A percentile compares a stretch with the other conserved stretches of the same genome.
Evolutionary conservation across 1,140 invertebrate genomes (phyloP).

Genomic region (Aleiodes sp.): DNA sequence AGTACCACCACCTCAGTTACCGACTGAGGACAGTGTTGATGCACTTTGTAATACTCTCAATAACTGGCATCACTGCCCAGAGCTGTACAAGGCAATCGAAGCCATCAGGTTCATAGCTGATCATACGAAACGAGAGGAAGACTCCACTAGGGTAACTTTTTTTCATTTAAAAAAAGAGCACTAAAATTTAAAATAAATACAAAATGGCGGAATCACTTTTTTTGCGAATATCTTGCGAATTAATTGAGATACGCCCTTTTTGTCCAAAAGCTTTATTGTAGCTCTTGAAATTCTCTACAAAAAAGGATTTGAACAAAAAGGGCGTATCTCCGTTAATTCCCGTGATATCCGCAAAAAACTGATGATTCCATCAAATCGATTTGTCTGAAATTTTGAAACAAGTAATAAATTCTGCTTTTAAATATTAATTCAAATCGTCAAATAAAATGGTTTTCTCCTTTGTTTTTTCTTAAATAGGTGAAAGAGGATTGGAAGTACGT

Average conservation of each 20-base stretch:
- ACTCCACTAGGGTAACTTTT: slow-evolving; percentile 82
- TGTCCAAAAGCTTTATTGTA: too few relatives aligned
- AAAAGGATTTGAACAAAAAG: too few relatives aligned
- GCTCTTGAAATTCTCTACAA: too few relatives aligned
- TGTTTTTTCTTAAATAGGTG: slow-evolving; percentile 71
- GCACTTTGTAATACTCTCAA: slow-evolving; percentile 67
- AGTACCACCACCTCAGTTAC: slow-evolving; percentile 50
- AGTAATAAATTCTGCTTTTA: too few relatives aligned
- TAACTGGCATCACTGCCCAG: slow-evolving; percentile 43
- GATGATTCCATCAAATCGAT: too few relatives aligned
- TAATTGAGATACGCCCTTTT: too few relatives aligned
- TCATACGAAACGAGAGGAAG: slow-evolving; percentile 91
- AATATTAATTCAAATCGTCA: background rate
- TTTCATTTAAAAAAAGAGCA: background rate
- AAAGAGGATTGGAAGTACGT: slow-evolving; percentile 99
- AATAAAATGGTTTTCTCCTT: slow-evolving; percentile 12
- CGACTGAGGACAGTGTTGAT: slow-evolving; percentile 60
- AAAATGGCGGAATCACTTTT: too few relatives aligned
- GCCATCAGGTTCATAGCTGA: slow-evolving; percentile 87
- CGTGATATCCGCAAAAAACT: too few relatives aligned
- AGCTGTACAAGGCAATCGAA: slow-evolving; percentile 32
- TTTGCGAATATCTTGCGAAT: too few relatives aligned
- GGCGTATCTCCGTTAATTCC: too few relatives aligned
- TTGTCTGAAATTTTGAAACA: too few relatives aligned
- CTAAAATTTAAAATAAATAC: background rate